Conservation (phyloP, 30 jellyfish, hydroid and myxozoan species). For the Phacellophora camtschatica region DNA sequence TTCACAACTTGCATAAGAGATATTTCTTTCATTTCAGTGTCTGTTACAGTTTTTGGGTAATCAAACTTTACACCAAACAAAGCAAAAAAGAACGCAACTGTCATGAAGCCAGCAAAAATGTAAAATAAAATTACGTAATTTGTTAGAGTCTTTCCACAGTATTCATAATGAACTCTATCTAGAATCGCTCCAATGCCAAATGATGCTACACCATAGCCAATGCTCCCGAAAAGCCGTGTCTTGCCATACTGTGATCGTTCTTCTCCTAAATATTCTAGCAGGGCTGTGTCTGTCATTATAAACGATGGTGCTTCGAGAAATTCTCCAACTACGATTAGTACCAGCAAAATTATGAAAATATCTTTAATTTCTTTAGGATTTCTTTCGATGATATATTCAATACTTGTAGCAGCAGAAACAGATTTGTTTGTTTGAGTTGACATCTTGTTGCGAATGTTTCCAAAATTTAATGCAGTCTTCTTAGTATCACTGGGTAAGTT, state of each 20-base stretch:
- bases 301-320: slow-evolving; percentile 99
- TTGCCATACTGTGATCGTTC: slow-evolving; percentile 84
- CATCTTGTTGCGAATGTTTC: neutral
- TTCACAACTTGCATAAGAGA: slow-evolving; percentile 55
- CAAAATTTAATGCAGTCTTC: neutral
- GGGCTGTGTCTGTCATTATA: slow-evolving; percentile 93
- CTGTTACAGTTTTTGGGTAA: slow-evolving; percentile 44
- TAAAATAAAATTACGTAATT: slow-evolving; percentile 81
- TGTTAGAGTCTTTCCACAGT: slow-evolving; percentile 82
- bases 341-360: slow-evolving; percentile 74
- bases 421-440: neutral
- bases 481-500: neutral
- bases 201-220: slow-evolving; percentile 98
- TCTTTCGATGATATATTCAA: slow-evolving; percentile 69
- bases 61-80: slow-evolving; percentile 70
- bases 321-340: slow-evolving; percentile 90
- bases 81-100: slow-evolving; percentile 80
- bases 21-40: slow-evolving; percentile 8
- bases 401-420: neutral
- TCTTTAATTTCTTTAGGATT: slow-evolving; percentile 72
- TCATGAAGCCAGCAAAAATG: slow-evolving; percentile 90
- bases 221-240: slow-evolving; percentile 95
- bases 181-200: slow-evolving; percentile 91
- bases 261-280: slow-evolving; percentile 91
- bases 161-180: slow-evolving; percentile 70